A percentile compares a stretch with the other conserved stretches of the same genome.
Conservation (phyloP, 2,888 invertebrate genomes). For the Coronaproctus castanopsis region DNA sequence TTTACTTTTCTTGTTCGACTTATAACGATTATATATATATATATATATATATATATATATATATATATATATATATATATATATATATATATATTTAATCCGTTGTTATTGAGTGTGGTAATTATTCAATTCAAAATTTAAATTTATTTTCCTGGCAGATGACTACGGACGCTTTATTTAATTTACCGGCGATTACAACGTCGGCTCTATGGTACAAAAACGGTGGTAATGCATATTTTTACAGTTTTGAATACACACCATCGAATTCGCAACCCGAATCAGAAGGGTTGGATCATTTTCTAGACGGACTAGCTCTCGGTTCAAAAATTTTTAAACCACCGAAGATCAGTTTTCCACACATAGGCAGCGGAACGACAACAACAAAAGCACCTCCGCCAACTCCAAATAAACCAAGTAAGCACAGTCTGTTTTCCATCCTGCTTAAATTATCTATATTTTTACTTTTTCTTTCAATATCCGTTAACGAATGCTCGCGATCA, state of each 20-base stretch:
- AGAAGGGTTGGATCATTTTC: conserved; percentile 2
- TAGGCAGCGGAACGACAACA: not conserved
- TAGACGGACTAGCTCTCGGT: not conserved
- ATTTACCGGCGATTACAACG: conserved; percentile 51
- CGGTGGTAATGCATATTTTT: conserved; percentile 39
- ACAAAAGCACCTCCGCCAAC: not conserved
- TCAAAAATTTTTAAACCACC: not conserved
- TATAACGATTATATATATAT: too few species aligned
- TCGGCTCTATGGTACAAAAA: conserved; percentile 43
- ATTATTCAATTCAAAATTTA: too few species aligned
- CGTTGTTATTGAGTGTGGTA: too few species aligned
- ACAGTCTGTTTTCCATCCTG: too few species aligned
- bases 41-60: too few species aligned
- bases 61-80: too few species aligned
- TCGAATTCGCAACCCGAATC: conserved; percentile 36
- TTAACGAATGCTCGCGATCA: too few species aligned
- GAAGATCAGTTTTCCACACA: not conserved
- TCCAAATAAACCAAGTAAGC: not conserved
- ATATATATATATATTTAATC: too few species aligned
- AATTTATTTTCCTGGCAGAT: conserved; percentile 29
- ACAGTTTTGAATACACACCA: conserved; percentile 52
- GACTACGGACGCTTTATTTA: conserved; percentile 44
- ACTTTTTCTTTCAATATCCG: too few species aligned
- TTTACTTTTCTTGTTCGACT: too few species aligned
- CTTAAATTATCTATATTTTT: too few species aligned